Evolutionary conservation across 35 echinoderm and acorn worm species (phyloP), one percentile per base, ranked within the genome.

Genomic region (Lytechinus variegatus): DNA sequence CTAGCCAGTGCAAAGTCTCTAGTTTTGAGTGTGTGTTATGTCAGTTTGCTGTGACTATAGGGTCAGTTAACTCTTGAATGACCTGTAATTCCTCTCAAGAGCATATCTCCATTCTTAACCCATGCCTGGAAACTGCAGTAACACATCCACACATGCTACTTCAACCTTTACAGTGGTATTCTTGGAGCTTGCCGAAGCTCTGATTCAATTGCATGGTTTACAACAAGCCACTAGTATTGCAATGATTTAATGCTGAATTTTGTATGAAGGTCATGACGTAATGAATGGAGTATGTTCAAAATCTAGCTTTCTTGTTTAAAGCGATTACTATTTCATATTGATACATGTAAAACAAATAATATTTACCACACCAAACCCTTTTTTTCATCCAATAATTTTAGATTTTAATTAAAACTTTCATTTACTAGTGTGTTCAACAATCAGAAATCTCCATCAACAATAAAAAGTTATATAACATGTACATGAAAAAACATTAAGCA

Each of bases 1-100:
- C 66, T 79, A 79, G 66, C 66, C 66, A 79, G 21, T 79, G 66
- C 66, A 79, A 79, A 79, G 66, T 79, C 66, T 79, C 66, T 79
- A 79, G 66, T 79, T 79, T 24, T 79, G 66, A 79, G 66, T 79
- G 66, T 79, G 66, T 79, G 66, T 79, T 7, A 79, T 79, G 66
- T 79, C n/a, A 16, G 66, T 79, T 79, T 79, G 66, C 66, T 79
- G 66, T 79, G 66, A 79, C 66, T 24, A 7, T 79, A n/a, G 66
- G 66, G 66, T 79, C 21, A 24, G 16, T 79, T 24, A 19, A 24
- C 66, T 24, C n/a, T 79, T 79, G 14, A 79, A 24, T 79, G 66
- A 79, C n/a, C 66, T 79, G 66, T 79, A 24, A 79, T 5, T 79
- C n/a, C 66, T 79, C 66, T 24, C 8, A n/a, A 79, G 66, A n/a